Base-by-base conservation (phyloP, 2,113 vertebrate species). In the Collichthys lucidus region DNA sequence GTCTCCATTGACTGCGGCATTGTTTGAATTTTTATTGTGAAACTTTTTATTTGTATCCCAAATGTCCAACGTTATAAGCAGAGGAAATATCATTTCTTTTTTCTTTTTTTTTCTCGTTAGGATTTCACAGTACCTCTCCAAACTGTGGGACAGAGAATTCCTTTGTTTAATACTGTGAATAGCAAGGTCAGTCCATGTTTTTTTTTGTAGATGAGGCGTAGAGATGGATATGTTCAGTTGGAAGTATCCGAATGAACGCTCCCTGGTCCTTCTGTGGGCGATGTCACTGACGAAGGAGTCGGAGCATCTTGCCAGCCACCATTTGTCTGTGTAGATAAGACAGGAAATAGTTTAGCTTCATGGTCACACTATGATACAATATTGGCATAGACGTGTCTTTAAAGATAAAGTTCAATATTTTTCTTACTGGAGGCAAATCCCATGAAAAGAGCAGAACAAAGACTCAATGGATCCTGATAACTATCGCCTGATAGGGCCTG, bases 241-340 rank as follows among this genome's bases (percentile, higher is more conserved):
- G 98, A 99, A 95, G 98, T 99, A 95, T 99, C 98, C 92, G 98
- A 99, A 96, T 99, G 98, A 92, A 99, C 98, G 81, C 98, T 99
- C 93, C 98, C 98, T 84, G 98, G 98, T 96, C 98, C 98, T 99
- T 99, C 98, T 95, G 98, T 99, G 93, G 98, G 98, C 92, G 98
- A 99, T 94, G 98, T 99, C 96, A 99, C 97, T 91, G 98, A 99
- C 74, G 98, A 99, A 83, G 98, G 98, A 95, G 98, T 99, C 80
- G 98, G 97, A 93, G 98, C 98, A 91, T 99, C 98, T 95, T 99
- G 98, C 98, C 98, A 99, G 93, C 98, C 97, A 91, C 98, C 98
- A 90, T 99, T 99, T 95, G 97, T 97, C 98, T 99, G 94, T 61
- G 24, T 42, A 70, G 60, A 86, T 14, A 76, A 57, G 74, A 89